phyloP scores from a whole-genome alignment of 1,140 invertebrate genomes.

The Pseudoatta argentina region DNA sequence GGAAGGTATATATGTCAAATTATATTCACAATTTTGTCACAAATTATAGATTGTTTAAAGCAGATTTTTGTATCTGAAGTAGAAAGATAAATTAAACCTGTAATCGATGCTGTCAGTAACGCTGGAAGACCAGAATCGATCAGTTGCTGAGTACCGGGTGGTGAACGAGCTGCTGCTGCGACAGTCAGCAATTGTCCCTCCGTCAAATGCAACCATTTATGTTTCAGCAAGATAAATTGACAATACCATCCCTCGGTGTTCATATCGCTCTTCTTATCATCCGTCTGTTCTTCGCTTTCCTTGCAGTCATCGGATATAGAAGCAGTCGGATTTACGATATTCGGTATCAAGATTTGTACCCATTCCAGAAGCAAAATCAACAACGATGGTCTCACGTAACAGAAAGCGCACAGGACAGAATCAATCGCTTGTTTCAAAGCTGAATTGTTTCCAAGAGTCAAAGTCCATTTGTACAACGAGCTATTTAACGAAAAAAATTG shows the following conservation, averaged over 20 bases:
- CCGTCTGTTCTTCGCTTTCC: slow-evolving; percentile 88
- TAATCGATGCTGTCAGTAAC: slow-evolving; percentile 88
- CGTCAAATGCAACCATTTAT: slow-evolving; percentile 86
- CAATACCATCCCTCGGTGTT: slow-evolving; percentile 87
- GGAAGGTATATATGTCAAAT: not conserved
- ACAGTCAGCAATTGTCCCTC: slow-evolving; percentile 91
- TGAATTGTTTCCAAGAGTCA: slow-evolving; percentile 88
- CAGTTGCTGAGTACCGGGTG: slow-evolving; percentile 90
- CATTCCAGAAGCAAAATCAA: slow-evolving; percentile 91
- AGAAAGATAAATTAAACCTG: slow-evolving; percentile 70
- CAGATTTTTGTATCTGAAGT: not conserved
- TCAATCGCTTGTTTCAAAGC: slow-evolving; percentile 93
- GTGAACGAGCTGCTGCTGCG: slow-evolving; percentile 92
- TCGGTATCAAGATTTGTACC: slow-evolving; percentile 90
- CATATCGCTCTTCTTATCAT: slow-evolving; percentile 89
- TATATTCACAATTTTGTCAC: not conserved
- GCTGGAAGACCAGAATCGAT: slow-evolving; percentile 92
- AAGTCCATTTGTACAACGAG: slow-evolving; percentile 92
- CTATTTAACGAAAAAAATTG: slow-evolving; percentile 80
- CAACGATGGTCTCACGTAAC: slow-evolving; percentile 92
- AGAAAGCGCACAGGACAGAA: slow-evolving; percentile 93
- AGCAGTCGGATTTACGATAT: slow-evolving; percentile 86
- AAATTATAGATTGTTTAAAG: not conserved
- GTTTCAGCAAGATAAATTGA: slow-evolving; percentile 79
- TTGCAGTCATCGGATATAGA: slow-evolving; percentile 89